phyloP scores from a whole-genome alignment of 2,797 vertebrate genomes.

The Crypturellus tataupa region DNA sequence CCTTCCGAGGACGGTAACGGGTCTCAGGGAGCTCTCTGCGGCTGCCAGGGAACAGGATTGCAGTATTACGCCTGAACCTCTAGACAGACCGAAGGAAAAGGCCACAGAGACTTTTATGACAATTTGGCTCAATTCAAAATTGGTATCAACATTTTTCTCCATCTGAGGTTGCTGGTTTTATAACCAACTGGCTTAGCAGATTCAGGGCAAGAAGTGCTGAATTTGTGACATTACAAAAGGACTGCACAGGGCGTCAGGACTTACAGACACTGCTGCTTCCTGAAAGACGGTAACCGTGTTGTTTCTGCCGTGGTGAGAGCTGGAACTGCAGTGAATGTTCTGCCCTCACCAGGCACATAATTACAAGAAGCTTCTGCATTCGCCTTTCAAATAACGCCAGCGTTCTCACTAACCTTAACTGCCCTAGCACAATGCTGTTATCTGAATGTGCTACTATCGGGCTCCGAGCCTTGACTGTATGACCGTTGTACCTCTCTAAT shows the following conservation, averaged over 20 bases:
- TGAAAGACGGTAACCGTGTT: too few relatives aligned
- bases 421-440: rapidly evolving
- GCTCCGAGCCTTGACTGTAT: rapidly evolving
- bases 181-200: not conserved
- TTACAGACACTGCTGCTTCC: rapidly evolving
- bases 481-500: rapidly evolving
- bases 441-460: not conserved
- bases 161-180: not conserved
- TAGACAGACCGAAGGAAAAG: not conserved
- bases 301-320: not conserved
- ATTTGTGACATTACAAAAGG: not conserved
- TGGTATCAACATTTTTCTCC: not conserved
- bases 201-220: not conserved
- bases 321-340: not conserved
- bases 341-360: not conserved
- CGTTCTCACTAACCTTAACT: rapidly evolving
- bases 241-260: not conserved
- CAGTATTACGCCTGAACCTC: too few relatives aligned
- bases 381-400: not conserved
- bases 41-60: not conserved
- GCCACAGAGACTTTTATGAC: not conserved
- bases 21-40: not conserved
- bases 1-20: not conserved
- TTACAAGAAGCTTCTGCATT: not conserved
- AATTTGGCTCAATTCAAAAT: not conserved